These are phyloP conservation scores for Peromyscus eremicus DNA, from an alignment of 2,797 vertebrate genomes.

Conservation along the genomic window DNA sequence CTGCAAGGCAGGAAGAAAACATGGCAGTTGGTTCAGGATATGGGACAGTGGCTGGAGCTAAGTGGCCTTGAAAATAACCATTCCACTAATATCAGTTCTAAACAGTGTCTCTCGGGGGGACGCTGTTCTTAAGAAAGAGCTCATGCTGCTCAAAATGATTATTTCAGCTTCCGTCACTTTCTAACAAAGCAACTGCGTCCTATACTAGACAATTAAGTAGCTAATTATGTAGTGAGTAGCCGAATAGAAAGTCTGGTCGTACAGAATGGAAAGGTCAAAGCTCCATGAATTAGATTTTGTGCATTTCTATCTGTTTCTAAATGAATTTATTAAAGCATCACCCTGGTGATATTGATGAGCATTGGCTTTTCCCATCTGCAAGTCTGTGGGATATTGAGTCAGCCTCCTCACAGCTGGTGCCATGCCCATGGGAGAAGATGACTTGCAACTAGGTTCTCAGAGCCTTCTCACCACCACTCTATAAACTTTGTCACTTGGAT, in stretches of 20 bases:
- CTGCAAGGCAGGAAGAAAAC: neutral
- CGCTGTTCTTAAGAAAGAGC: neutral
- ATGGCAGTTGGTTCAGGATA: too few species aligned
- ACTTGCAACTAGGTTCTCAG: too few species aligned
- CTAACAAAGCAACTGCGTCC: neutral
- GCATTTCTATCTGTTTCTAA: neutral
- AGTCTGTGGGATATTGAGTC: neutral
- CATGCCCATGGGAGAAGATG: neutral
- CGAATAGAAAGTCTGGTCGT: neutral
- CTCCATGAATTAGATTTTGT: neutral
- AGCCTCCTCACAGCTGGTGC: neutral
- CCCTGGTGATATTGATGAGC: neutral
- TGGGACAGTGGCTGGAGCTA: accelerated
- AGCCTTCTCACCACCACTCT: neutral
- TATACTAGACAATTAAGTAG: neutral
- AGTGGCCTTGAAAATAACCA: too few species aligned
- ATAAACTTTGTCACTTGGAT: neutral
- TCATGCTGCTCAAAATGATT: neutral
- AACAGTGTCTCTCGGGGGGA: neutral
- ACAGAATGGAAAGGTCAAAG: neutral
- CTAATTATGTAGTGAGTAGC: neutral
- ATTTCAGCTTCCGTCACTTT: neutral
- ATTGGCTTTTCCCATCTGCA: neutral
- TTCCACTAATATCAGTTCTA: neutral
- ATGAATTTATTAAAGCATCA: neutral